Percentiles rank a stretch among this genome's conserved stretches.
Evolutionary conservation across 2,113 vertebrate genomes (phyloP).

Genomic region (Etheostoma cragini): DNA sequence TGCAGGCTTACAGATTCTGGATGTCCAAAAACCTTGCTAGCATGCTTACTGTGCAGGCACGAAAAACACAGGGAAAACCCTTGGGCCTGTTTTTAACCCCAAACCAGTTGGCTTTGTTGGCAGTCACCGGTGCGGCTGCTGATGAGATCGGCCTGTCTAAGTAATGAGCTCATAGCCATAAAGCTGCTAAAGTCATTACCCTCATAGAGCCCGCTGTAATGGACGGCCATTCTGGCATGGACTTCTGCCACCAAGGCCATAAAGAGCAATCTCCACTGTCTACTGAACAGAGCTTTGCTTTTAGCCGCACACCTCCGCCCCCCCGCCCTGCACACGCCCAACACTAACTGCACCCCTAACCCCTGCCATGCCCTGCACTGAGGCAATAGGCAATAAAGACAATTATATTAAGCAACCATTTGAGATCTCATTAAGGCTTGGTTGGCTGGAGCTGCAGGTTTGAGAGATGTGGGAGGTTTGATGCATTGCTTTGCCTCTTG

Average conservation of each 20-base stretch:
- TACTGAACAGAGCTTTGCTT: conserved; percentile 54
- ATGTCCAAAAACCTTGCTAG: background rate
- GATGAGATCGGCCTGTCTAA: conserved; percentile 77
- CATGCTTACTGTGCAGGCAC: background rate
- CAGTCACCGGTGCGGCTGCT: conserved; percentile 53
- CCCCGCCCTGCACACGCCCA: conserved; percentile 22
- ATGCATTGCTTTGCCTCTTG: conserved; percentile 45
- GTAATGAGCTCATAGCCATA: conserved; percentile 76
- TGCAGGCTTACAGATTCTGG: conserved; percentile 20
- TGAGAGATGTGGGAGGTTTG: conserved; percentile 33
- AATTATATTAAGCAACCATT: conserved; percentile 76
- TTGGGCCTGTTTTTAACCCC: conserved; percentile 46
- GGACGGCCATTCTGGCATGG: conserved; percentile 59
- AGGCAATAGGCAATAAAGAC: conserved; percentile 68
- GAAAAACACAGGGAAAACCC: conserved; percentile 36
- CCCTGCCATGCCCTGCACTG: conserved; percentile 25
- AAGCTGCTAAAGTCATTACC: conserved; percentile 79
- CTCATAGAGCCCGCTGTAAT: conserved; percentile 74
- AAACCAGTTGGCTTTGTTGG: conserved; percentile 51
- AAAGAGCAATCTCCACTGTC: conserved; percentile 67
- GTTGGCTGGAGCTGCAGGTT: conserved; percentile 40
- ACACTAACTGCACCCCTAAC: conserved; percentile 54
- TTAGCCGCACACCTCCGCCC: conserved; percentile 55
- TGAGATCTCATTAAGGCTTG: conserved; percentile 66
- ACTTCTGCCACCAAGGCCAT: conserved; percentile 50